Percentiles rank a stretch among this genome's conserved stretches.
Evolutionary conservation across 1,140 invertebrate species (phyloP).

Genomic region (Formica exsecta): DNA sequence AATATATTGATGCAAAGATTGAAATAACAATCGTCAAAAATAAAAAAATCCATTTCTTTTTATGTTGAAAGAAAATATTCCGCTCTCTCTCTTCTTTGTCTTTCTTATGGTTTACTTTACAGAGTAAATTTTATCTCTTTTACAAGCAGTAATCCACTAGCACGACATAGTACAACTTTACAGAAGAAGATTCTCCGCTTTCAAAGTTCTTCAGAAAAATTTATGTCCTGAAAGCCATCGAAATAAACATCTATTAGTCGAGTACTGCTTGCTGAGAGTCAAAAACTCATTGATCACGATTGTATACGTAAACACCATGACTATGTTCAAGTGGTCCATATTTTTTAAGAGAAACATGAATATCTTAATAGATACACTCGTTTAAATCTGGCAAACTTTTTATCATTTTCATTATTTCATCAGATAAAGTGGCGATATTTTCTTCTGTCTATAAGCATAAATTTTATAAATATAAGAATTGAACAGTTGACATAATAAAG

Average conservation of each 20-base stretch:
- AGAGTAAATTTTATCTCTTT: slow-evolving; percentile 49
- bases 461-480: not conserved
- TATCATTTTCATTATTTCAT: not conserved
- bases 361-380: not conserved
- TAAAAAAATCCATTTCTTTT: slow-evolving; percentile 25
- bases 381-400: not conserved
- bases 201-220: slow-evolving; percentile 58
- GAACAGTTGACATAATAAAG: not conserved
- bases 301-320: slow-evolving; percentile 59
- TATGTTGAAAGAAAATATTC: slow-evolving; percentile 3
- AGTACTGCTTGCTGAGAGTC: slow-evolving; percentile 43
- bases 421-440: too few relatives aligned
- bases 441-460: not conserved
- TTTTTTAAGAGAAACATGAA: slow-evolving; percentile 20
- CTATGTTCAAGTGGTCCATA: slow-evolving; percentile 53
- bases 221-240: slow-evolving; percentile 65
- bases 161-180: slow-evolving; percentile 53
- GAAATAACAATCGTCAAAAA: not conserved
- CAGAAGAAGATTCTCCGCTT: slow-evolving; percentile 27
- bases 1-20: not conserved
- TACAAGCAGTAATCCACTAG: slow-evolving; percentile 52
- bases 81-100: not conserved
- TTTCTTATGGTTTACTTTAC: slow-evolving; percentile 9
- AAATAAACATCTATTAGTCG: slow-evolving; percentile 63
- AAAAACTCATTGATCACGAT: slow-evolving; percentile 56